phyloP scores from a whole-genome alignment of 23 tunicate genomes.

The Oikopleura albicans region DNA sequence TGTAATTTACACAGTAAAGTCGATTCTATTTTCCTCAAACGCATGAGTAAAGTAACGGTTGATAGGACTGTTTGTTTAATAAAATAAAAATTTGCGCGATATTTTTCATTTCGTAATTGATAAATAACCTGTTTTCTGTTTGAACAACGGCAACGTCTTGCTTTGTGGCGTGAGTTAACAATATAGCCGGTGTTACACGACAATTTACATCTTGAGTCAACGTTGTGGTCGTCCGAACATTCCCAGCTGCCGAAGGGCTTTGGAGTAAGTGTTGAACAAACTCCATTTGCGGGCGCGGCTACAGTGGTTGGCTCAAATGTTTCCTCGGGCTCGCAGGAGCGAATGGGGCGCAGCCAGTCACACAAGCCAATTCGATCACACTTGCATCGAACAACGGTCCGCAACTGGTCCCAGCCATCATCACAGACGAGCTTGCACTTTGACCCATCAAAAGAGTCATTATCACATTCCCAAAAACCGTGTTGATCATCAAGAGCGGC shows the following conservation, averaged over 20 bases:
- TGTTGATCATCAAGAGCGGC: neutral
- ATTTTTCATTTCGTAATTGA: too few species aligned
- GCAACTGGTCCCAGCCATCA: neutral
- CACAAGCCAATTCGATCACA: neutral
- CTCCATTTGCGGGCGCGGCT: neutral
- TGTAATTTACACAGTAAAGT: too few species aligned
- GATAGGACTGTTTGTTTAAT: too few species aligned
- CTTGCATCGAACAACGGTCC: neutral
- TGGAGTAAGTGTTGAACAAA: neutral
- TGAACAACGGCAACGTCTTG: constrained; percentile 13
- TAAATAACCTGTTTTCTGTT: too few species aligned
- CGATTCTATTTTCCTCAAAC: too few species aligned
- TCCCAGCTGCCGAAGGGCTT: neutral
- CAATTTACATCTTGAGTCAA: constrained; percentile 3
- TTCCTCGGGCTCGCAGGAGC: neutral
- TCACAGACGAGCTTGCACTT: neutral
- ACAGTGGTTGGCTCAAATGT: neutral
- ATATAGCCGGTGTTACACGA: neutral
- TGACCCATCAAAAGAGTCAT: neutral
- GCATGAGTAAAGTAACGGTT: too few species aligned
- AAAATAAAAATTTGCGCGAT: too few species aligned
- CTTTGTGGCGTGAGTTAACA: neutral
- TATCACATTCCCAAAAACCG: neutral
- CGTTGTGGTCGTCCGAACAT: neutral
- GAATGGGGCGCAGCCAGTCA: neutral